Evolutionary conservation across 1,140 invertebrate species (phyloP).

Genomic region (Bombus confusus): DNA sequence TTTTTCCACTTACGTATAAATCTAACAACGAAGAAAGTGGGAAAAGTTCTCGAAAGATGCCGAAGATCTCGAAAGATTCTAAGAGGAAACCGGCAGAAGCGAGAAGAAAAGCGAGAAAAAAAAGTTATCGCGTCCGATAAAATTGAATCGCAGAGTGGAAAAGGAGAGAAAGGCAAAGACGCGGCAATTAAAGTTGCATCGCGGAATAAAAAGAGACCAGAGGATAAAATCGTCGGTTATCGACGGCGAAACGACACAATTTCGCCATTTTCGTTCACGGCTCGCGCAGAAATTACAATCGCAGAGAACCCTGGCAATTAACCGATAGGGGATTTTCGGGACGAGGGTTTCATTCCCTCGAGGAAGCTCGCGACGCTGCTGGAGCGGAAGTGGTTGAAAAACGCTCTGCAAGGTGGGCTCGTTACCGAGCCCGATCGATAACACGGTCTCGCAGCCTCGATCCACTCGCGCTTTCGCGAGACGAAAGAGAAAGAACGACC

Average conservation of each 20-base stretch:
- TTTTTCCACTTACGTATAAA: no score
- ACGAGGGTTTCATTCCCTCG: neutral
- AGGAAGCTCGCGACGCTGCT: constrained; percentile 4
- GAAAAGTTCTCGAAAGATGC: no score
- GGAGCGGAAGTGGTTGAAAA: constrained; percentile 48
- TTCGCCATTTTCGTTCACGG: neutral
- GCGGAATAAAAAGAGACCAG: neutral
- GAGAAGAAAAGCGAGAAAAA: neutral
- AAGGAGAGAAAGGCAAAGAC: no score
- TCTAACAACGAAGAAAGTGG: no score
- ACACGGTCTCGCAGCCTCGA: constrained; percentile 47
- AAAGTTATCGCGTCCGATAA: no score
- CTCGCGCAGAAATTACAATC: neutral
- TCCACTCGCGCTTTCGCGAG: constrained; percentile 57
- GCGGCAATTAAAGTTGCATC: neutral
- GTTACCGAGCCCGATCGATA: constrained; percentile 38
- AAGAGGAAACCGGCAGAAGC: neutral
- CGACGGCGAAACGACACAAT: neutral
- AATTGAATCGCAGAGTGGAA: no score
- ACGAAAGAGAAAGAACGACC: constrained; percentile 52
- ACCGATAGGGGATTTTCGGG: constrained; percentile 8
- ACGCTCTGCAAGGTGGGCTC: constrained; percentile 39
- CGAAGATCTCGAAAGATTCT: no score
- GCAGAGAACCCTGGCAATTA: constrained; percentile 22
- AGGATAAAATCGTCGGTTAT: neutral